Conservation (phyloP, 1,140 invertebrate genomes). For the Choristoneura fumiferana region DNA sequence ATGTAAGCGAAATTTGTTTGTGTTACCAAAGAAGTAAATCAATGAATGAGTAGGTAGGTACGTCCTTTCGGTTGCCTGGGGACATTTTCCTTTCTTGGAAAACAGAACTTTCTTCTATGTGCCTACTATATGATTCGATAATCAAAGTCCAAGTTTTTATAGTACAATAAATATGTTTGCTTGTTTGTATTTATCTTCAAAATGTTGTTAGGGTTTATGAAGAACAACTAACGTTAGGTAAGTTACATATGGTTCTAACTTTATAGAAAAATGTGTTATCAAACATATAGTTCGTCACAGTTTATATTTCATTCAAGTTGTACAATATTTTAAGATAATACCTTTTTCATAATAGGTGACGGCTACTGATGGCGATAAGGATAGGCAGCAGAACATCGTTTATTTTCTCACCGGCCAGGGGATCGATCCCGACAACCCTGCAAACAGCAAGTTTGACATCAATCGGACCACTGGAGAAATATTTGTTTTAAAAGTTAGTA, state of each 20-base stretch:
- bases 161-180: conserved; percentile 7
- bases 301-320: too few species aligned
- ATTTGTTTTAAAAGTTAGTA: conserved; percentile 91
- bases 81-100: conserved; percentile 14
- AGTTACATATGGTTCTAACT: neutral
- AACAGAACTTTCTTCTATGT: conserved; percentile 12
- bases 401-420: conserved; percentile 98
- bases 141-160: conserved; percentile 40
- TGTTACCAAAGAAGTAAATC: conserved; percentile 11
- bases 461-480: conserved; percentile 96
- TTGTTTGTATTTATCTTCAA: neutral
- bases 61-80: conserved; percentile 10
- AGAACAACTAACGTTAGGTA: neutral
- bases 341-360: conserved; percentile 84
- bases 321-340: neutral
- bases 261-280: too few species aligned
- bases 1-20: conserved; percentile 16
- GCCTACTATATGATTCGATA: conserved; percentile 28
- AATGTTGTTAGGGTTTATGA: conserved; percentile 5
- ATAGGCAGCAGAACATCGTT: conserved; percentile 95
- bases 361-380: conserved; percentile 96
- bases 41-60: conserved; percentile 9
- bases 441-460: conserved; percentile 97
- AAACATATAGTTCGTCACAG: too few species aligned
- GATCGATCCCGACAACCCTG: conserved; percentile 95